These are phyloP conservation scores for Pangasius larnaudii DNA, from an alignment of 2,797 vertebrate genomes.

Conservation along the genomic window DNA sequence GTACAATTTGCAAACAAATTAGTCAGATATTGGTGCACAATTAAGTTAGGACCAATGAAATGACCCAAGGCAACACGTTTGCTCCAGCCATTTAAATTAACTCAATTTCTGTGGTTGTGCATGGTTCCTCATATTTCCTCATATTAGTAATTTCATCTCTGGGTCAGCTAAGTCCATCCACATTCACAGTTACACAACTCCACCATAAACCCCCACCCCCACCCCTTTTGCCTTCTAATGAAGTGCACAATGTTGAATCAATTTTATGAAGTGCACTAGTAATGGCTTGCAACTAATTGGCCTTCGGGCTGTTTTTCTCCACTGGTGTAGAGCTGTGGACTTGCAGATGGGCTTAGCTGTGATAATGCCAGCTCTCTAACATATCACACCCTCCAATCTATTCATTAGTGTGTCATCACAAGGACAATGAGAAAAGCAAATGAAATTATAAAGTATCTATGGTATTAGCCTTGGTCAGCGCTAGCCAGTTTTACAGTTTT, in stretches of 20 bases:
- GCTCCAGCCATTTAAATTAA: not conserved
- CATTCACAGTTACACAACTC: slow-evolving; percentile 30
- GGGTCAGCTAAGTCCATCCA: not conserved
- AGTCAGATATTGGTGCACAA: slow-evolving; percentile 7
- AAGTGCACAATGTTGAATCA: slow-evolving; percentile 58
- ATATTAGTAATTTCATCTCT: not conserved
- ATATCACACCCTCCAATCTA: slow-evolving; percentile 16
- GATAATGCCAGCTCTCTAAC: slow-evolving; percentile 14
- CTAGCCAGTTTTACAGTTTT: not conserved
- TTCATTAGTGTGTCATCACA: slow-evolving; percentile 35
- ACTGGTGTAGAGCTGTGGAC: not conserved
- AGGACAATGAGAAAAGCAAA: slow-evolving; percentile 28
- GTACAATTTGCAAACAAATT: slow-evolving; percentile 22
- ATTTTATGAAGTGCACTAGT: slow-evolving; percentile 55
- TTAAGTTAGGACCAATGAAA: slow-evolving; percentile 21
- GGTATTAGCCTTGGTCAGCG: not conserved
- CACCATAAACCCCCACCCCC: slow-evolving; percentile 33
- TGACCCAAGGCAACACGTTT: not conserved
- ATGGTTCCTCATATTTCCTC: not conserved
- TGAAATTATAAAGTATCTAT: not conserved
- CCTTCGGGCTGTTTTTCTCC: slow-evolving; percentile 45
- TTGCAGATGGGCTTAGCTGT: slow-evolving; percentile 14
- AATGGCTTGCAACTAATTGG: slow-evolving; percentile 60
- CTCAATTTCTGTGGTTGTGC: not conserved
- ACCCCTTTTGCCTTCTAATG: slow-evolving; percentile 23